Conservation (phyloP, 2,797 vertebrate genomes). For the Molossus alvarezi region DNA sequence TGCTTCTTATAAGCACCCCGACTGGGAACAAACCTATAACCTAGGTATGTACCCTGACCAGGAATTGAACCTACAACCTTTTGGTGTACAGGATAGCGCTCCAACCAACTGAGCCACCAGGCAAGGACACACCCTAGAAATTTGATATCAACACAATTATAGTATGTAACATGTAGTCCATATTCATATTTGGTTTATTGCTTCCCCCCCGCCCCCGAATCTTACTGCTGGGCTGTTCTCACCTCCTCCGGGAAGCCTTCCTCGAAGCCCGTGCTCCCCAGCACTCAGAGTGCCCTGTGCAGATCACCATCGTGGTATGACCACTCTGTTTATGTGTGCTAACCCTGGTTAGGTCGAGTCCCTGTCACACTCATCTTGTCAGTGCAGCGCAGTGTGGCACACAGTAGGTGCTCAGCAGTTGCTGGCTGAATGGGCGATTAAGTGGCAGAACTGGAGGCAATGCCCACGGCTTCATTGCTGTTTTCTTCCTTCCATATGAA, state of each 20-base stretch:
- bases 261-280: background rate
- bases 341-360: background rate
- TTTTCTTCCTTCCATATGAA: constrained; percentile 45
- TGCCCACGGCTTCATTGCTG: background rate
- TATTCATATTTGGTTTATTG: background rate
- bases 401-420: background rate
- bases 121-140: background rate
- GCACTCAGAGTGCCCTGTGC: background rate
- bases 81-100: background rate
- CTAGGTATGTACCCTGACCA: background rate
- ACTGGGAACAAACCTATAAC: background rate
- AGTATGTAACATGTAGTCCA: background rate
- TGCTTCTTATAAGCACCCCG: background rate
- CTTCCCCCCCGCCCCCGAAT: background rate
- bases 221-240: background rate
- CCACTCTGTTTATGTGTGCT: background rate
- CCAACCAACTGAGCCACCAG: background rate
- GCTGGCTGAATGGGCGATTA: background rate
- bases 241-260: background rate
- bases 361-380: background rate
- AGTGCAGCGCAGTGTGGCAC: background rate
- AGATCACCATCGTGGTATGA: background rate
- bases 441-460: background rate
- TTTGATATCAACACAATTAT: background rate
- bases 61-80: background rate